phyloP scores from a whole-genome alignment of 2,797 vertebrate species.

The Acanthurus leucopareius region DNA sequence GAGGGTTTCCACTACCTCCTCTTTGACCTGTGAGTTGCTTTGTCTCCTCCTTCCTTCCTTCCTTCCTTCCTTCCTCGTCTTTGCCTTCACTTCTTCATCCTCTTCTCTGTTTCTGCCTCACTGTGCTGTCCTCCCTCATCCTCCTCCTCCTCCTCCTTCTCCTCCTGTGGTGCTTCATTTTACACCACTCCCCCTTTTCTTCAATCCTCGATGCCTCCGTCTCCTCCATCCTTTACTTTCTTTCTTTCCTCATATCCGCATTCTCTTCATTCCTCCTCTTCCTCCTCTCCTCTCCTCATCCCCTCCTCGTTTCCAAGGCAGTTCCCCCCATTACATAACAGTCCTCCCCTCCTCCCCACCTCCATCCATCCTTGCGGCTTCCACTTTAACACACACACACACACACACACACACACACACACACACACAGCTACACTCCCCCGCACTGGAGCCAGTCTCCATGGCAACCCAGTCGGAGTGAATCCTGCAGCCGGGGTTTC shows the following conservation, averaged over 20 bases:
- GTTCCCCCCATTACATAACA: slow-evolving; percentile 77
- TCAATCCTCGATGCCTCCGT: slow-evolving; percentile 69
- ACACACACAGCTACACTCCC: slow-evolving; percentile 59
- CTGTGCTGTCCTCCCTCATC: slow-evolving; percentile 1
- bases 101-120: neutral
- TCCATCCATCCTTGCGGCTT: slow-evolving; percentile 45
- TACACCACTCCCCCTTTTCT: neutral
- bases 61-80: neutral
- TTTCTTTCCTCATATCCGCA: slow-evolving; percentile 13
- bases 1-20: slow-evolving; percentile 97
- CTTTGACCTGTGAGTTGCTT: slow-evolving; percentile 92
- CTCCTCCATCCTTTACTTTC: slow-evolving; percentile 80
- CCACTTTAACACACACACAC: slow-evolving; percentile 46
- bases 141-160: neutral
- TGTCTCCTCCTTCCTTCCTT: neutral
- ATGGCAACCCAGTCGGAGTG: slow-evolving; percentile 85
- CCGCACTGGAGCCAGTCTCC: slow-evolving; percentile 85
- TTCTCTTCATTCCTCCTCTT: slow-evolving; percentile 74
- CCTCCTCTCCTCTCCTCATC: slow-evolving; percentile 8
- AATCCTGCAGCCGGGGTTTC: slow-evolving; percentile 87
- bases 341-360: slow-evolving; percentile 33
- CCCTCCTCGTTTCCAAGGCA: slow-evolving; percentile 58
- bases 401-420: slow-evolving; percentile 49
- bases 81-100: neutral
- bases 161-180: slow-evolving; percentile 50